Evolutionary conservation across 2,113 vertebrate species (phyloP), one percentile per base, ranked within the genome.

Genomic region (Melanostigma gelatinosum): DNA sequence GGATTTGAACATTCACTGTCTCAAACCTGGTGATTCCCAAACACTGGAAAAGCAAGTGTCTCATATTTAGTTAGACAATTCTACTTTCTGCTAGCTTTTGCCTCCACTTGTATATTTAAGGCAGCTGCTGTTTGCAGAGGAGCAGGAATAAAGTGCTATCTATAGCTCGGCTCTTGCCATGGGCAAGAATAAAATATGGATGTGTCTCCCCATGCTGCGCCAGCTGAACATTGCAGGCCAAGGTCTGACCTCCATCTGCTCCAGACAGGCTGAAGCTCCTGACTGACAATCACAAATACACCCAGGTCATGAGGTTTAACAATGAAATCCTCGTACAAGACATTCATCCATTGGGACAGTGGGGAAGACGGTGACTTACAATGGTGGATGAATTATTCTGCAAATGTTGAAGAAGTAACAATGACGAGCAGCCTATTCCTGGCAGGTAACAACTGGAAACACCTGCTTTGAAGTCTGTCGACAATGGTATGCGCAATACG

Each of bases 101-200:
- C 70, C 54, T 79, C 57, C 44, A n/a, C 77, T 83, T 86, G 77
- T 89, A 87, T 88, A 88, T 89, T 91, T 79, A 80, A 75, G 78
- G 68, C 72, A 27, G 78, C 64, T 77, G 71, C 87, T 83, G 78
- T 86, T 89, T 85, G 78, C 78, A 75, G 84, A 71, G 65, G 40
- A 83, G 75, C 82, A 68, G 60, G 85, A 85, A 85, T 86, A 86
- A 86, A 85, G 80, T 84, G 82, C 91, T 94, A 93, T 94, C 85
- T 94, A 92, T 94, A 92, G 90, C 91, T 72, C 27, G 12, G 84
- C 82, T 91, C 73, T 91, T 84, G 91, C 89, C 92, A 92, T 11
- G 52, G 90, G 90, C 85, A 61, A 83, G 67, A 80, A 92, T 94
- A 86, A 93, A 94, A 94, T 91, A 94, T 94, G 86, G 80, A 93